These are phyloP conservation scores for Ochlodes sylvanus DNA, from an alignment of 2,888 invertebrate species.

Conservation along the genomic window DNA sequence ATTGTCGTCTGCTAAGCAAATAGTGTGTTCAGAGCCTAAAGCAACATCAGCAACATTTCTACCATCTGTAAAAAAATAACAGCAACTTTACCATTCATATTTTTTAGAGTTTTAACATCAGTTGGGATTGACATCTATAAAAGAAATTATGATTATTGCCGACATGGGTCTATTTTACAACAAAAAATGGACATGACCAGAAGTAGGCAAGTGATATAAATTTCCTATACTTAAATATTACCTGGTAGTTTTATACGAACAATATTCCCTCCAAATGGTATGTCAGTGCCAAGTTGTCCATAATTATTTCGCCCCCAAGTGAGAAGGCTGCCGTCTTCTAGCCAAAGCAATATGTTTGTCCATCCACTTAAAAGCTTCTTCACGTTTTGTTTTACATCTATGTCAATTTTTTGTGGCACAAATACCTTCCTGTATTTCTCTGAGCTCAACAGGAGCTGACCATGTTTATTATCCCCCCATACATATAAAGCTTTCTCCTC, in stretches of 20 bases:
- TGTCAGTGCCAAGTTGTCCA: constrained; percentile 88
- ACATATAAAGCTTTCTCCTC: constrained; percentile 86
- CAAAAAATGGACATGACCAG: too few species aligned
- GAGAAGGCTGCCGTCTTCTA: constrained; percentile 86
- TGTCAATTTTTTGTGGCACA: constrained; percentile 82
- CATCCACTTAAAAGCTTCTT: constrained; percentile 89
- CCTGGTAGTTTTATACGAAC: constrained; percentile 68
- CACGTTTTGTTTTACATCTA: constrained; percentile 82
- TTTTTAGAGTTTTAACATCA: too few species aligned
- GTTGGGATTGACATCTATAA: too few species aligned
- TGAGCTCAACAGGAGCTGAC: constrained; percentile 88
- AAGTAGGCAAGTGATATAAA: too few species aligned
- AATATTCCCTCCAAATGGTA: constrained; percentile 62
- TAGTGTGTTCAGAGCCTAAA: constrained; percentile 92
- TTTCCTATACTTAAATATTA: constrained; percentile 45
- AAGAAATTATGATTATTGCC: too few species aligned
- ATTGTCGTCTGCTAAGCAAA: constrained; percentile 87
- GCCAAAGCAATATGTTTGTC: constrained; percentile 90
- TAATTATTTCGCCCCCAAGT: constrained; percentile 93
- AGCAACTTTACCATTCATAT: not conserved
- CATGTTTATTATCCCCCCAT: constrained; percentile 94
- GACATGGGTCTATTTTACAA: too few species aligned
- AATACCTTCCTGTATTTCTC: constrained; percentile 78
- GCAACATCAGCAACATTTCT: constrained; percentile 84
- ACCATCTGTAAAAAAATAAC: constrained; percentile 63